These are phyloP conservation scores for Trichechus manatus DNA, from an alignment of 2,113 vertebrate genomes.

Conservation along the genomic window DNA sequence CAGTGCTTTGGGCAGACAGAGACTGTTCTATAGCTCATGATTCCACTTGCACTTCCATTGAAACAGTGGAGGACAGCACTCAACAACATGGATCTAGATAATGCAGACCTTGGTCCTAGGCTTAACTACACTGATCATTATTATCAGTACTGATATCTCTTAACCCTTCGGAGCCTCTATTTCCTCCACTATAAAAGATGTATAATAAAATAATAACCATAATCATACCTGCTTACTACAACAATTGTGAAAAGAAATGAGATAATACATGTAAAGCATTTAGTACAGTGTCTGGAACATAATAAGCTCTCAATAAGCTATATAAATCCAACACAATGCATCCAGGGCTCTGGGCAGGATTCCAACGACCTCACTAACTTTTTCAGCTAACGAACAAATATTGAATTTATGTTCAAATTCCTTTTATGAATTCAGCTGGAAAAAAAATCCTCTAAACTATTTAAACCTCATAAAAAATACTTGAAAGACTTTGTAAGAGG, in stretches of 20 bases:
- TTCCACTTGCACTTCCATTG: not conserved
- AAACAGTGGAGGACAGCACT: not conserved
- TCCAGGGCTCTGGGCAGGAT: not conserved
- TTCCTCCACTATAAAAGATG: not conserved
- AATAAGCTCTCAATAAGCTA: no score
- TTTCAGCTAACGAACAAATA: constrained; percentile 26
- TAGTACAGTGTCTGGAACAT: not conserved
- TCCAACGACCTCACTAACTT: not conserved
- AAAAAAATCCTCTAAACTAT: not conserved
- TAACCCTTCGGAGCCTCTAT: not conserved
- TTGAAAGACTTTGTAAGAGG: not conserved
- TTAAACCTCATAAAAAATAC: constrained; percentile 1
- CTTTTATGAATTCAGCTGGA: not conserved
- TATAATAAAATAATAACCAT: not conserved
- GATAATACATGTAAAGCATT: not conserved
- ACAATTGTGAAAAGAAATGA: not conserved
- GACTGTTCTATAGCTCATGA: not conserved
- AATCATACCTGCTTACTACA: not conserved
- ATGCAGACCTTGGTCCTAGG: not conserved
- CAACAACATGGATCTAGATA: not conserved
- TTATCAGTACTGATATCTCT: not conserved
- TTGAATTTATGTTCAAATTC: not conserved
- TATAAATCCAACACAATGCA: not conserved
- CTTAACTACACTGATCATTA: not conserved
- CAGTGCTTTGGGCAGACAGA: not conserved